Conservation (phyloP, 1,140 invertebrate species). For the Polypedilum pembai region DNA sequence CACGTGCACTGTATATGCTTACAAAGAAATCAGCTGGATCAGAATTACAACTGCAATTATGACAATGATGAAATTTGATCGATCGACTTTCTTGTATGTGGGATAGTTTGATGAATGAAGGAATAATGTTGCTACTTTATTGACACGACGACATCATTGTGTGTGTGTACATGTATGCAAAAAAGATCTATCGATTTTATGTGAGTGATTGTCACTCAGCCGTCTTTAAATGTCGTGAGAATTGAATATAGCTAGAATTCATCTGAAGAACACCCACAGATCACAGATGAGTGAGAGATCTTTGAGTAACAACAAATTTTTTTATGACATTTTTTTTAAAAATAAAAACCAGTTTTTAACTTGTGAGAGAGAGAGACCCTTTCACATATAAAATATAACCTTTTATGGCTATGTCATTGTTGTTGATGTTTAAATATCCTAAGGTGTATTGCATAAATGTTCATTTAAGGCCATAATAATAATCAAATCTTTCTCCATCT, state of each 20-base stretch:
- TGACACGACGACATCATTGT: background rate
- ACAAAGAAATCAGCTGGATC: background rate
- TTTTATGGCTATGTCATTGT: constrained; percentile 15
- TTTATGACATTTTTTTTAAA: too few species aligned
- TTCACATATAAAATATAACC: background rate
- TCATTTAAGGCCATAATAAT: constrained; percentile 12
- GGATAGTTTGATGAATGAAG: background rate
- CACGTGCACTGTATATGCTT: constrained; percentile 23
- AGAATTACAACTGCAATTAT: constrained; percentile 25
- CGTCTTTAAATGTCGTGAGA: constrained; percentile 9
- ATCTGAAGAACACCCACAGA: background rate
- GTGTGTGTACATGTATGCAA: background rate
- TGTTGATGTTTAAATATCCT: constrained; percentile 16
- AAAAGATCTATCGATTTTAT: background rate
- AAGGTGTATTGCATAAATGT: constrained; percentile 15
- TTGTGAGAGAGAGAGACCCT: background rate
- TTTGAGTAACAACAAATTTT: too few species aligned
- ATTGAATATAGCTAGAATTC: background rate
- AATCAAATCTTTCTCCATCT: background rate
- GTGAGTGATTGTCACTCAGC: background rate
- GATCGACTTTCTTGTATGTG: constrained; percentile 9
- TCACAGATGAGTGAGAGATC: too few species aligned
- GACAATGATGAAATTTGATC: constrained; percentile 27
- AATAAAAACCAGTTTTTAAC: too few species aligned
- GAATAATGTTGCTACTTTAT: background rate